Conservation (phyloP, 2,797 vertebrate species). For the Microcaecilia unicolor region DNA sequence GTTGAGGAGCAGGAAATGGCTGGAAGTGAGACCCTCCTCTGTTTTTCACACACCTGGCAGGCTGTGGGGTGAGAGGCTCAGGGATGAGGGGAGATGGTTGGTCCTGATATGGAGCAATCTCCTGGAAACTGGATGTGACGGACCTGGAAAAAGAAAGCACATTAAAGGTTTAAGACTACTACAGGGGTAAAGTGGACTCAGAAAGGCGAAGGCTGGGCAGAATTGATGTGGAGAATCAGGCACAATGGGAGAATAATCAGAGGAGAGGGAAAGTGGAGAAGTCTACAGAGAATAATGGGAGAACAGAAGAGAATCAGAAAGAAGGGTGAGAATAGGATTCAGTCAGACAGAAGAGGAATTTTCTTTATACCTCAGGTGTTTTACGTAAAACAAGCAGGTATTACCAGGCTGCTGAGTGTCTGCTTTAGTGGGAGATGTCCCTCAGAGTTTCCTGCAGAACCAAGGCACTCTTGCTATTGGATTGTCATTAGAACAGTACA, state of each 20-base stretch:
- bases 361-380: too few relatives aligned
- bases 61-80: constrained; percentile 61
- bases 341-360: too few relatives aligned
- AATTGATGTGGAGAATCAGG: neutral
- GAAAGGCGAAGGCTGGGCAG: neutral
- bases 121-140: constrained; percentile 26
- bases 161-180: too few relatives aligned
- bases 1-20: neutral
- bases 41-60: constrained; percentile 55
- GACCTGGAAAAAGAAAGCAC: constrained; percentile 2
- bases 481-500: too few relatives aligned
- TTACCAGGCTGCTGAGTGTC: too few relatives aligned
- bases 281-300: neutral
- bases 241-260: too few relatives aligned
- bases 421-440: too few relatives aligned
- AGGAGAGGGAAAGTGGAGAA: neutral
- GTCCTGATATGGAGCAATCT: constrained; percentile 8
- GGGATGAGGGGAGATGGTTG: constrained; percentile 1
- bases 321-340: neutral
- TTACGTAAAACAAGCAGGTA: too few relatives aligned
- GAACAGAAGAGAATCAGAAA: neutral
- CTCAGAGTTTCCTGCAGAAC: too few relatives aligned
- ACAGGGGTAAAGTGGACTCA: neutral
- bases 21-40: neutral
- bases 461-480: too few relatives aligned